phyloP scores from a whole-genome alignment of 2,797 vertebrate species.

The Acestrorhynchus altus region DNA sequence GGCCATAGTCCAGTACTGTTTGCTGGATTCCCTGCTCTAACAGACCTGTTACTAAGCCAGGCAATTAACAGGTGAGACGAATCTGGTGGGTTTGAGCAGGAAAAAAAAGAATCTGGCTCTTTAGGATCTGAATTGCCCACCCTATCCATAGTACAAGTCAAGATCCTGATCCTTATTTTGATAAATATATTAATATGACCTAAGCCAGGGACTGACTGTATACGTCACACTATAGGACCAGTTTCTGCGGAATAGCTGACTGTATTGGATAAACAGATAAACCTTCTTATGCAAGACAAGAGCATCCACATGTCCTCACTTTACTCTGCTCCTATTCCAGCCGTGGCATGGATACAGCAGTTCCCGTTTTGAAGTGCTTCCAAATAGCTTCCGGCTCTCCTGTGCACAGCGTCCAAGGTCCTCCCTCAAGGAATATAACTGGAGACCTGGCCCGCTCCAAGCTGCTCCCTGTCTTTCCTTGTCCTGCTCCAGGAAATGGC shows the following conservation, averaged over 20 bases:
- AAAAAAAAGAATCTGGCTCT: no score
- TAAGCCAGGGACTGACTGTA: no score
- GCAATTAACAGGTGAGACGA: no score
- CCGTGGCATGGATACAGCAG: constrained; percentile 52
- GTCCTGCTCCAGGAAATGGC: constrained; percentile 62
- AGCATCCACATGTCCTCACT: neutral
- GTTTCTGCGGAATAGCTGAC: neutral
- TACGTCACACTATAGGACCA: no score
- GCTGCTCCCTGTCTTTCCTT: constrained; percentile 52
- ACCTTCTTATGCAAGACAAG: constrained; percentile 1
- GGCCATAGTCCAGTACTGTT: no score
- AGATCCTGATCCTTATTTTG: no score
- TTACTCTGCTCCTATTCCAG: constrained; percentile 50
- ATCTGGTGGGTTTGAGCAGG: no score
- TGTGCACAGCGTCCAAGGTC: constrained; percentile 61
- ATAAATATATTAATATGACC: no score
- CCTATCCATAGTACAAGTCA: no score
- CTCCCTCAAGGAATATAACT: constrained; percentile 63
- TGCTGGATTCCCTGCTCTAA: no score
- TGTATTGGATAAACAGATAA: neutral
- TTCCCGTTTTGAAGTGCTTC: constrained; percentile 68
- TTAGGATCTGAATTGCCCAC: no score
- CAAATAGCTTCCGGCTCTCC: constrained; percentile 69
- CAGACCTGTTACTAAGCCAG: no score
- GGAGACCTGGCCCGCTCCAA: constrained; percentile 45